A percentile compares a stretch with the other conserved stretches of the same genome.
Conservation (phyloP, 53 echinoderm and acorn worm species). For the Apostichopus leukothele region DNA sequence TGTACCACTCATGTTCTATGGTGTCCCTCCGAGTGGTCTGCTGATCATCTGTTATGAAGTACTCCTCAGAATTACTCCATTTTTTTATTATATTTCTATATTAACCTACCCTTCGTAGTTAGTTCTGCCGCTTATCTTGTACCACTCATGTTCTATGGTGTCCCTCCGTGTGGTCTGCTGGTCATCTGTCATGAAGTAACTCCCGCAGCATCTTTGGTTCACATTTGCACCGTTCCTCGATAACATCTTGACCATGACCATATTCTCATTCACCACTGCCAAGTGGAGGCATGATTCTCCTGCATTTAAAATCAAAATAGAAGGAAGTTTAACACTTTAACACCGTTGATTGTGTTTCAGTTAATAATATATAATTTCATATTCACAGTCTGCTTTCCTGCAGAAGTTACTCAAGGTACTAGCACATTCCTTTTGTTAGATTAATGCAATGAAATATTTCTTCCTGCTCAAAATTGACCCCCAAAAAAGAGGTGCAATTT, state of each 20-base stretch:
- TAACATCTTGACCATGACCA: slow-evolving; percentile 80
- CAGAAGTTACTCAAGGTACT: too few relatives aligned
- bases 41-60: slow-evolving; percentile 90
- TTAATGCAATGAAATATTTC: too few relatives aligned
- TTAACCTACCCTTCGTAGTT: slow-evolving; percentile 87
- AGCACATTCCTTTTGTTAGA: too few relatives aligned
- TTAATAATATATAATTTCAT: too few relatives aligned
- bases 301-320: neutral
- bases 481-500: too few relatives aligned
- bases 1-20: slow-evolving; percentile 67
- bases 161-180: slow-evolving; percentile 73
- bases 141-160: slow-evolving; percentile 67
- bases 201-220: slow-evolving; percentile 78
- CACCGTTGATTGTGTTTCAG: too few relatives aligned
- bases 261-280: slow-evolving; percentile 92
- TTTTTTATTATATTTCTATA: neutral
- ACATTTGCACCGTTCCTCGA: slow-evolving; percentile 70
- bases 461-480: too few relatives aligned
- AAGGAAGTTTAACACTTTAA: too few relatives aligned
- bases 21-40: slow-evolving; percentile 65
- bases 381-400: too few relatives aligned
- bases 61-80: slow-evolving; percentile 70
- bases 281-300: slow-evolving; percentile 91
- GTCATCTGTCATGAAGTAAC: slow-evolving; percentile 85
- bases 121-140: slow-evolving; percentile 64